A percentile compares a stretch with the other conserved stretches of the same genome.
Conservation (phyloP, 2,888 invertebrate species). For the Ypsolopha scabrella region DNA sequence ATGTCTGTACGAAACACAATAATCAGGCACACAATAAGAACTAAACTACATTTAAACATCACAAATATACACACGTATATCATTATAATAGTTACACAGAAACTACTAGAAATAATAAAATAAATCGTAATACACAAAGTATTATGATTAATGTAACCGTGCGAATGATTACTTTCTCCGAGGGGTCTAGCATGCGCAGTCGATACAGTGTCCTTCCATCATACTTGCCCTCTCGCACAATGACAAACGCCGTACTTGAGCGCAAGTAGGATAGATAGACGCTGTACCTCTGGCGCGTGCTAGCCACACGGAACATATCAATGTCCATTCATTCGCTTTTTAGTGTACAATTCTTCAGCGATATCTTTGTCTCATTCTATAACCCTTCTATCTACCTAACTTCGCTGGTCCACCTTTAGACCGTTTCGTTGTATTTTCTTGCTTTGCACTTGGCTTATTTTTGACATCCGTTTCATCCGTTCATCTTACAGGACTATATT, state of each 20-base stretch:
- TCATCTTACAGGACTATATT: conserved; percentile 16
- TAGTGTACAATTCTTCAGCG: neutral
- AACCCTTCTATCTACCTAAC: neutral
- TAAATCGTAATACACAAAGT: neutral
- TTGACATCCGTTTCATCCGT: neutral
- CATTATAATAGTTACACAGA: neutral
- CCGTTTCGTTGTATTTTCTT: conserved; percentile 5
- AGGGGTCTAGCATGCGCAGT: too few species aligned
- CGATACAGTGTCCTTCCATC: too few species aligned
- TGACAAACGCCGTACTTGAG: too few species aligned
- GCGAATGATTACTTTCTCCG: neutral
- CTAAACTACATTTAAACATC: conserved; percentile 18
- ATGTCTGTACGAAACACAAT: conserved; percentile 34
- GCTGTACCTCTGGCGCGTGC: too few species aligned
- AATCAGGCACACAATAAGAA: conserved; percentile 35
- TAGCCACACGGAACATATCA: neutral
- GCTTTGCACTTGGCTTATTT: neutral
- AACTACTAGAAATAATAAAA: neutral
- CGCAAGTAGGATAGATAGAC: too few species aligned
- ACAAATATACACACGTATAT: conserved; percentile 26
- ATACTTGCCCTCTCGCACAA: too few species aligned
- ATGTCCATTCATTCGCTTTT: neutral
- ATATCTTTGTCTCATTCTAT: neutral
- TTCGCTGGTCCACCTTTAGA: neutral
- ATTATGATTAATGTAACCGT: neutral